These are phyloP conservation scores for Stenurella melanura DNA, from an alignment of 2,888 invertebrate genomes.

Conservation along the genomic window DNA sequence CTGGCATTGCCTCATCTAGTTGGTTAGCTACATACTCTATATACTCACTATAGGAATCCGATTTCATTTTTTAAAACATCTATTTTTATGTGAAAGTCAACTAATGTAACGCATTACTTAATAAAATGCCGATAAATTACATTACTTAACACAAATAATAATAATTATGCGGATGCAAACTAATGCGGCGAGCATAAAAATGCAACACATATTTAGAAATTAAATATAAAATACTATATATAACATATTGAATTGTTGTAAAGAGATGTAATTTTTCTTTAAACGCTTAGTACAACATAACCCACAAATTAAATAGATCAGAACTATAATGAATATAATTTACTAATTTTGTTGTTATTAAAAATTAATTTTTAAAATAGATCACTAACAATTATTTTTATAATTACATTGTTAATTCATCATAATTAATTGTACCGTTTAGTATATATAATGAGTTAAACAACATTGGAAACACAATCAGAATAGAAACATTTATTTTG, in stretches of 20 bases:
- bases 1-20: no score
- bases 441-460: neutral
- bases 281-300: conserved; percentile 29
- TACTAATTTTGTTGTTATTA: conserved; percentile 15
- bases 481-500: no score
- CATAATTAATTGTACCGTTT: neutral
- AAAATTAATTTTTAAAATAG: conserved; percentile 26
- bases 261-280: neutral
- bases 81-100: conserved; percentile 49
- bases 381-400: neutral
- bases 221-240: conserved; percentile 8
- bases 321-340: conserved; percentile 36
- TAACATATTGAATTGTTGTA: neutral
- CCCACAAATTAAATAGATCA: conserved; percentile 51
- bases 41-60: neutral
- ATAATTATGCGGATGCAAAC: conserved; percentile 51
- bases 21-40: neutral
- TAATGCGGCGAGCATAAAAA: conserved; percentile 19
- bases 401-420: neutral
- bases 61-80: neutral
- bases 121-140: conserved; percentile 51
- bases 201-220: conserved; percentile 21
- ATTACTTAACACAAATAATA: conserved; percentile 52
- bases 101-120: conserved; percentile 46
- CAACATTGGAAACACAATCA: no score